Conservation (phyloP, 2,888 invertebrate genomes). For the Raillietiella orientalis region DNA sequence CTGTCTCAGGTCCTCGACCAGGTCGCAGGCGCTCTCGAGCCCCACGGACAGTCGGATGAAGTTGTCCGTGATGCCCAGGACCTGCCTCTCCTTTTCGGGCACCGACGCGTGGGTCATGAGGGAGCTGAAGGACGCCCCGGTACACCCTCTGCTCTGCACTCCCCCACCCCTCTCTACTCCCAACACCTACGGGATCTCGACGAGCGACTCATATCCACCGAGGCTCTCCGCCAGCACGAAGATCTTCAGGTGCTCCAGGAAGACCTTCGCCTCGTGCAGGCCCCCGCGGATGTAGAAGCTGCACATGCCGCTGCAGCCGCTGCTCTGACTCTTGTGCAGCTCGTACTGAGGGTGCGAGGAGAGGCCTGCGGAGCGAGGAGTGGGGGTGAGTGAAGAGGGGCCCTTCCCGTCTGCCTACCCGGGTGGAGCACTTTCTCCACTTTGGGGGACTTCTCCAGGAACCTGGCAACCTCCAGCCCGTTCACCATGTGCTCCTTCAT, state of each 20-base stretch:
- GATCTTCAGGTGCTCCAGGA: constrained; percentile 35
- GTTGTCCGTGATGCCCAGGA: constrained; percentile 47
- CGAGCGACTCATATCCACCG: constrained; percentile 78
- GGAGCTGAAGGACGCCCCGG: constrained; percentile 22
- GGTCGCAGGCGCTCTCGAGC: constrained; percentile 51
- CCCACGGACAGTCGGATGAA: constrained; percentile 67
- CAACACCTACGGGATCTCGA: constrained; percentile 54
- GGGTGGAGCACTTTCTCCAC: constrained; percentile 56
- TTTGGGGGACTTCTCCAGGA: constrained; percentile 39
- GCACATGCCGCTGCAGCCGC: constrained; percentile 70
- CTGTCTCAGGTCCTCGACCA: constrained; percentile 46
- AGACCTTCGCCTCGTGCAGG: constrained; percentile 30
- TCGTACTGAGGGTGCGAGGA: constrained; percentile 57
- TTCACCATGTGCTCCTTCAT: constrained; percentile 67
- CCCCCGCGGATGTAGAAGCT: constrained; percentile 56
- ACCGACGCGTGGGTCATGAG: constrained; percentile 88
- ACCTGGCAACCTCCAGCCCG: constrained; percentile 39
- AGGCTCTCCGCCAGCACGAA: constrained; percentile 74
- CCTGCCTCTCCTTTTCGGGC: constrained; percentile 30
- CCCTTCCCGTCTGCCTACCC: too few species aligned
- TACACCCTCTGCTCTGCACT: neutral
- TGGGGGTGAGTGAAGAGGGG: neutral
- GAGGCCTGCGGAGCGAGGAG: constrained; percentile 21
- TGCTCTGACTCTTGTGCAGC: constrained; percentile 39
- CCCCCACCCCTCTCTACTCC: neutral